A percentile compares a stretch with the other conserved stretches of the same genome.
phyloP scores from a whole-genome alignment of 2,113 vertebrate species.

The Malurus melanocephalus region DNA sequence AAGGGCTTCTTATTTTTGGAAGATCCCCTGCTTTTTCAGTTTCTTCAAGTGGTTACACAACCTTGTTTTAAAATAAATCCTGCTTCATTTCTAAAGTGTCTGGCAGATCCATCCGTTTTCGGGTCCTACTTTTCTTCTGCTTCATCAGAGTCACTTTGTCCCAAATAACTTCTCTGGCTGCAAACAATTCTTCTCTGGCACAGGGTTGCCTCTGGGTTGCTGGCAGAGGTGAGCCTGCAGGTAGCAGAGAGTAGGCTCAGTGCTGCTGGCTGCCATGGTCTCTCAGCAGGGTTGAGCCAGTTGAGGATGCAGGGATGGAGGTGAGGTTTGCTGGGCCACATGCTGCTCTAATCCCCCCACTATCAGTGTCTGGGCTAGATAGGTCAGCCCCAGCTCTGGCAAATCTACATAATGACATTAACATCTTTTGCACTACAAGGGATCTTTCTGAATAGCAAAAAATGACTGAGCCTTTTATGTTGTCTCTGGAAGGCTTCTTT shows the following conservation, averaged over 20 bases:
- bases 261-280: fast-evolving
- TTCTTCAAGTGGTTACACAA: slow-evolving; percentile 40
- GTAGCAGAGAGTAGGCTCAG: not conserved
- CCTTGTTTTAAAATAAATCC: slow-evolving; percentile 46
- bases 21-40: not conserved
- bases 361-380: slow-evolving; percentile 20
- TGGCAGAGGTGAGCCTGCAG: not conserved
- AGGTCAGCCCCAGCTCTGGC: not conserved
- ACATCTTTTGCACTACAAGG: slow-evolving; percentile 34
- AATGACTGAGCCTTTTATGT: not conserved
- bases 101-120: slow-evolving; percentile 1
- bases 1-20: slow-evolving; percentile 11
- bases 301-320: not conserved
- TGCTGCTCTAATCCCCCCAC: not conserved
- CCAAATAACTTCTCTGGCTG: not conserved
- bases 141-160: not conserved
- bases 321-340: not conserved
- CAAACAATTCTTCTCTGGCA: not conserved
- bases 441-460: slow-evolving; percentile 4
- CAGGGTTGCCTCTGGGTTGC: fast-evolving
- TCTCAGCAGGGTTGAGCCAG: not conserved
- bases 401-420: slow-evolving; percentile 34
- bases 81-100: slow-evolving; percentile 31
- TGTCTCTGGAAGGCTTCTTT: slow-evolving; percentile 15
- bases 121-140: not conserved